phyloP scores from a whole-genome alignment of 2,113 vertebrate species.

The Rhinopomastus cyanomelas region DNA sequence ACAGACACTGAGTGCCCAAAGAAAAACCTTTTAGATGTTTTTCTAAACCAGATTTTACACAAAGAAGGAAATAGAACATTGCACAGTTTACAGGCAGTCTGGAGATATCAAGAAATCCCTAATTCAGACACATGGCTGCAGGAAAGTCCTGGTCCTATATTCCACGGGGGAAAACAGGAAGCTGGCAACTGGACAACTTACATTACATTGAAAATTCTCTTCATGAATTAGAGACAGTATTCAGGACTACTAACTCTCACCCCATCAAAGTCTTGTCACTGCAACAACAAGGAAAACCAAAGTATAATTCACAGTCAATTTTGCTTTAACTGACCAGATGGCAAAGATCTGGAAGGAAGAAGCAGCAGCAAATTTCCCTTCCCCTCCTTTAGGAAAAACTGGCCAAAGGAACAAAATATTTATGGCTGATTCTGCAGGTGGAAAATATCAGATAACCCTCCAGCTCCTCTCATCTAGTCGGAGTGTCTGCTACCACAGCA shows the following conservation, averaged over 20 bases:
- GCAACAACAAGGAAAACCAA: background rate
- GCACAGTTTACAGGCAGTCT: background rate
- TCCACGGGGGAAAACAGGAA: background rate
- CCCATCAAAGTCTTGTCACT: background rate
- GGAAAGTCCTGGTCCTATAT: background rate
- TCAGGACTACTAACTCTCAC: background rate
- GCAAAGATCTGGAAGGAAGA: background rate
- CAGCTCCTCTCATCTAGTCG: background rate
- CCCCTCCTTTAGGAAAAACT: background rate
- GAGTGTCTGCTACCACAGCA: background rate
- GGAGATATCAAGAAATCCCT: background rate
- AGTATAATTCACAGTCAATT: background rate
- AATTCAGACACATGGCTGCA: background rate
- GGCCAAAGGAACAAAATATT: background rate
- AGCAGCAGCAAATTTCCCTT: background rate
- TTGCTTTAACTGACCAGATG: background rate
- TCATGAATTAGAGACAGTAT: background rate
- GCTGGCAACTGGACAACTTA: background rate
- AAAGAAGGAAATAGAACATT: background rate
- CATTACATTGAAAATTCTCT: background rate
- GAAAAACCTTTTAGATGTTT: rapidly evolving
- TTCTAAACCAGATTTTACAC: background rate
- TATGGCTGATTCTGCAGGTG: background rate
- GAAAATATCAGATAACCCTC: background rate
- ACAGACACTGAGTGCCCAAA: background rate